Conservation (phyloP, 23 tunicate genomes). For the Botrylloides violaceus region DNA sequence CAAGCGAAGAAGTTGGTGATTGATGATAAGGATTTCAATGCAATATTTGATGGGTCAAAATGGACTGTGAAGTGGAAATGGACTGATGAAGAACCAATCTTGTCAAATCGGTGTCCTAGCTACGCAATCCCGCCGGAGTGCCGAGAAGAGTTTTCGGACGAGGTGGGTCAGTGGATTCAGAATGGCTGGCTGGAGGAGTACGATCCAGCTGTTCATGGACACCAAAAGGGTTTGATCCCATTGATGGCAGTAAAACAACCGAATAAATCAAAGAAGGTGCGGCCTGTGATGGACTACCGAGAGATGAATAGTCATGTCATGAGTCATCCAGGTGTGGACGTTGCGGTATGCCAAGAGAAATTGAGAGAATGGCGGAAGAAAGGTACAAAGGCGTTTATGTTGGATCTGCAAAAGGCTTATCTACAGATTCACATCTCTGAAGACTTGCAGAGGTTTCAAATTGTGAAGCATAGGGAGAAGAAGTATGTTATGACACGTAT, state of each 20-base stretch:
- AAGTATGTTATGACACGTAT: background rate
- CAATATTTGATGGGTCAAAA: background rate
- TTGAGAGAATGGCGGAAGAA: constrained; percentile 1
- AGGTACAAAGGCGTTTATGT: background rate
- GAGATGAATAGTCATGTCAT: background rate
- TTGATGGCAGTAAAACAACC: constrained; percentile 1
- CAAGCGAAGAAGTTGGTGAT: background rate
- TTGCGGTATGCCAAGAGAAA: background rate
- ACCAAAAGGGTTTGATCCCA: background rate
- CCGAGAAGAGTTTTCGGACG: background rate
- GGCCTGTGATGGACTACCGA: background rate
- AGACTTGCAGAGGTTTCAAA: background rate
- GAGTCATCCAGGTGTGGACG: background rate
- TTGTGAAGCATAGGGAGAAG: background rate
- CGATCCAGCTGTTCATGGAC: background rate
- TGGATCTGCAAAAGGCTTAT: background rate
- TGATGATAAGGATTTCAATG: background rate
- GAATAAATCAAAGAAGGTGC: background rate
- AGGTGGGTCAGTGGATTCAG: background rate
- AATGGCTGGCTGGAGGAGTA: background rate
- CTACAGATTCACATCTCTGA: background rate
- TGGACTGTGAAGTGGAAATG: background rate
- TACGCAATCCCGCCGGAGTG: background rate
- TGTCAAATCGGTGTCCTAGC: background rate
- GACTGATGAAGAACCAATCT: background rate